Evolutionary conservation across 2,113 vertebrate genomes (phyloP).

Genomic region (Triplophysa rosa): DNA sequence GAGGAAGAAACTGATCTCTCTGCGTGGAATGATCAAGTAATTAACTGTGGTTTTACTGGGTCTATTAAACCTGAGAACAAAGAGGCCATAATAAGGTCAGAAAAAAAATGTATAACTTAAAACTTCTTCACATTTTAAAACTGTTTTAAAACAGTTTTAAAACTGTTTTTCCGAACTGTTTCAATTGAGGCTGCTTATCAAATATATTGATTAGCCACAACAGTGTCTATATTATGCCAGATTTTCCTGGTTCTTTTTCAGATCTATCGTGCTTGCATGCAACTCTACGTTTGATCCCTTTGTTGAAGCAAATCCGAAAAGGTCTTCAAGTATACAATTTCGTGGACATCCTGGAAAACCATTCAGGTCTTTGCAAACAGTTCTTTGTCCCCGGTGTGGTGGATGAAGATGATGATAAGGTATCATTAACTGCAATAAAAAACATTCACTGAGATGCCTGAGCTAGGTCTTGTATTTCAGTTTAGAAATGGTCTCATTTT

Average conservation of each 20-base stretch:
- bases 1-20: slow-evolving; percentile 3
- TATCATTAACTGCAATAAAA: neutral
- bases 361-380: neutral
- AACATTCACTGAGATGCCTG: too few species aligned
- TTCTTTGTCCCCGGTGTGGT: neutral
- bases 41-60: slow-evolving; percentile 1
- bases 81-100: neutral
- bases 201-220: too few species aligned
- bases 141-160: too few species aligned
- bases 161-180: too few species aligned
- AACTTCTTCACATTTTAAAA: neutral
- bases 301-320: slow-evolving; percentile 22
- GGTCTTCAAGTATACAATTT: slow-evolving; percentile 29
- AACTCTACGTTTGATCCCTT: slow-evolving; percentile 9
- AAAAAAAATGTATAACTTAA: neutral
- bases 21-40: neutral
- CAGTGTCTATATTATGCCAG: neutral
- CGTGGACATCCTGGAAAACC: neutral
- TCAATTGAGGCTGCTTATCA: too few species aligned
- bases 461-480: too few species aligned
- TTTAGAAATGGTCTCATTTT: too few species aligned
- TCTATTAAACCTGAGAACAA: neutral
- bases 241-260: neutral
- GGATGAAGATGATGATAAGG: neutral
- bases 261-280: slow-evolving; percentile 34